Conservation (phyloP, 2,113 vertebrate species). For the Notothenia rossii region DNA sequence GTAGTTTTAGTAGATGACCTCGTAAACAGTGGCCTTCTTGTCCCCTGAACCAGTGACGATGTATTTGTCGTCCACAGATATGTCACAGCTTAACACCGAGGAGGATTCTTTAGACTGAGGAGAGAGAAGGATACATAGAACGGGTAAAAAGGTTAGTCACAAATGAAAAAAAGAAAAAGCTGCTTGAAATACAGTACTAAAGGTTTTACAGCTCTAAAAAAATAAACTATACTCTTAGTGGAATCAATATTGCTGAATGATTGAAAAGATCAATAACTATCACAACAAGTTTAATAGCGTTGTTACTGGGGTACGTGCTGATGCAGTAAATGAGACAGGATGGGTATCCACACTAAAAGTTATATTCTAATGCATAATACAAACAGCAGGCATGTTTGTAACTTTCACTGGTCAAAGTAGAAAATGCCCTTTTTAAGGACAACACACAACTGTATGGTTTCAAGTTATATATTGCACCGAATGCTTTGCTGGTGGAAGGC, state of each 20-base stretch:
- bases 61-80: constrained; percentile 97
- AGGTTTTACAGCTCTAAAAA: not conserved
- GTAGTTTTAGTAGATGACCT: constrained; percentile 92
- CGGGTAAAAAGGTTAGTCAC: not conserved
- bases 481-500: not conserved
- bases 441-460: not conserved
- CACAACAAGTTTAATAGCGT: not conserved
- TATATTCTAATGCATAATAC: not conserved
- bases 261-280: not conserved
- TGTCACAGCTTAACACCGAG: constrained; percentile 96
- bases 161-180: not conserved
- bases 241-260: not conserved
- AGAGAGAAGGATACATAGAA: rapidly evolving
- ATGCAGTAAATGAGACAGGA: not conserved
- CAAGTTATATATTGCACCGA: not conserved
- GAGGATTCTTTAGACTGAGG: constrained; percentile 96
- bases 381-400: not conserved
- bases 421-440: not conserved
- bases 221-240: not conserved
- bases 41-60: constrained; percentile 98
- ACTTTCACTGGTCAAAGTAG: not conserved
- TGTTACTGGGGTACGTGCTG: not conserved
- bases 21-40: constrained; percentile 98
- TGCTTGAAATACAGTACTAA: not conserved
- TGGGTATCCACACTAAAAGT: constrained; percentile 1